Percentiles rank a stretch among this genome's conserved stretches.
Evolutionary conservation across 2,888 invertebrate species (phyloP).

Genomic region (Disparrhopalites patrizii): DNA sequence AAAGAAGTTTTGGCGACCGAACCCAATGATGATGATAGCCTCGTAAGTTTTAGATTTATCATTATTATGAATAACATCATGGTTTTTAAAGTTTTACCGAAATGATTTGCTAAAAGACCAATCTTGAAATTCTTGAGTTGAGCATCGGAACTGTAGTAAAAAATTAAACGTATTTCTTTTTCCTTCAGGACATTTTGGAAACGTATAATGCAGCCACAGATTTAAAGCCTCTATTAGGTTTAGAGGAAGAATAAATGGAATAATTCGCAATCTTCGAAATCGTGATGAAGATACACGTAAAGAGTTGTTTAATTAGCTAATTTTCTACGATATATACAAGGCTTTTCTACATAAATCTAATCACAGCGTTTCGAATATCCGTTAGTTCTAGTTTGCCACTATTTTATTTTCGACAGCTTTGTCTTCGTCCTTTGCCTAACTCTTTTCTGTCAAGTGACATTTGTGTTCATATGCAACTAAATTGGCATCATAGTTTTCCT

Average conservation of each 20-base stretch:
- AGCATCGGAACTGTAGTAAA: no score
- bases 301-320: neutral
- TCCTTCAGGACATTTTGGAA: constrained; percentile 21
- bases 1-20: constrained; percentile 16
- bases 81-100: no score
- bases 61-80: neutral
- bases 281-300: neutral
- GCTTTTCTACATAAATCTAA: neutral
- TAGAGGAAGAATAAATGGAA: neutral
- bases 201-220: constrained; percentile 26
- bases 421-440: no score
- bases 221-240: constrained; percentile 17
- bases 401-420: no score
- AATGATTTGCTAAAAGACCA: no score
- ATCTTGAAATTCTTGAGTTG: no score
- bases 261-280: neutral
- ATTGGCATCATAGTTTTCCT: neutral
- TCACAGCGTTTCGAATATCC: neutral
- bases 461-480: neutral
- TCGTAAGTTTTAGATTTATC: constrained; percentile 5
- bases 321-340: neutral
- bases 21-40: constrained; percentile 23
- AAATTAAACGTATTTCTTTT: neutral
- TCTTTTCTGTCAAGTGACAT: no score
- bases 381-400: neutral